Conservation (phyloP, 2,113 vertebrate species). For the Rhabdornis inornatus region DNA sequence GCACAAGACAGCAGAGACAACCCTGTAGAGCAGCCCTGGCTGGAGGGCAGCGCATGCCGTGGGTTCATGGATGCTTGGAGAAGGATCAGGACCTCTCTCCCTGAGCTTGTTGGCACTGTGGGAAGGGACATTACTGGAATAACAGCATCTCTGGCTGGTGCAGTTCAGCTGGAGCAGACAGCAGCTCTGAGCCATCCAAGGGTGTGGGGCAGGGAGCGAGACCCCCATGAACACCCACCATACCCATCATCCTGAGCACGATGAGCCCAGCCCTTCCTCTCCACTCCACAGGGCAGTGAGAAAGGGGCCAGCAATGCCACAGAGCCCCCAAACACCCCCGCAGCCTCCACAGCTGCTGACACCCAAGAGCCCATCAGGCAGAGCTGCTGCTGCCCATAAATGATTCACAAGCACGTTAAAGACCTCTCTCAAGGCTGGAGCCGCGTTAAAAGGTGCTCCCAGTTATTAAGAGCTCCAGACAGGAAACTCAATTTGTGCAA, state of each 20-base stretch:
- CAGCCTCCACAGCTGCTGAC: neutral
- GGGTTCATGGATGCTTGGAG: neutral
- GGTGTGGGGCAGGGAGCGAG: fast-evolving
- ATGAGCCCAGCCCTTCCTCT: neutral
- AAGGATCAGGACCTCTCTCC: fast-evolving
- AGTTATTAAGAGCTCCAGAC: neutral
- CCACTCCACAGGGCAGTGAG: neutral
- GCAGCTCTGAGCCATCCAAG: neutral
- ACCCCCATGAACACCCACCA: neutral
- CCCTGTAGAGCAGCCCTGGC: neutral
- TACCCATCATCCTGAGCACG: fast-evolving
- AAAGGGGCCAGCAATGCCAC: neutral
- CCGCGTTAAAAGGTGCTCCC: neutral
- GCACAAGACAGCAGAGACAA: neutral
- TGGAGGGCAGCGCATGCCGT: fast-evolving
- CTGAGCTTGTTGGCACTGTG: fast-evolving
- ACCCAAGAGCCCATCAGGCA: neutral
- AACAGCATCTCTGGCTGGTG: neutral
- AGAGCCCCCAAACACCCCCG: fast-evolving
- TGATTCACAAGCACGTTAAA: neutral
- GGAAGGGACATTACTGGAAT: neutral
- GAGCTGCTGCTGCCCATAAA: neutral
- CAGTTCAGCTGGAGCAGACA: neutral
- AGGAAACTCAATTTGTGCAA: neutral
- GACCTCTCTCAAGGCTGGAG: neutral